These are phyloP conservation scores for Actinia tenebrosa DNA, from an alignment of 64 coral and sea anemone species.

Conservation along the genomic window DNA sequence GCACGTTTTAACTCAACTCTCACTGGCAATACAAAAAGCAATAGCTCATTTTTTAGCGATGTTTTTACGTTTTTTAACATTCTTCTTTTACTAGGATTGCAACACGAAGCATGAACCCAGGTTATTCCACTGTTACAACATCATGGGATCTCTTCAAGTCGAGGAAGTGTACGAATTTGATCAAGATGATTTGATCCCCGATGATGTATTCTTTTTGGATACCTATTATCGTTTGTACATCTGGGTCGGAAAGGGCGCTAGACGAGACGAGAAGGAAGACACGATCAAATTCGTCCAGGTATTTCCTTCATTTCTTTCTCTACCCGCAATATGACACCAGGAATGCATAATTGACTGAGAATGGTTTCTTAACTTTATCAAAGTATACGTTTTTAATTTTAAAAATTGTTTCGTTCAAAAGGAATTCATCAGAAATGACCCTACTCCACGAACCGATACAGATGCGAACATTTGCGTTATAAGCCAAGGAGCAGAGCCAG, in stretches of 20 bases:
- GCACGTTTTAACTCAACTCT: no score
- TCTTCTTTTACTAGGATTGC: not conserved
- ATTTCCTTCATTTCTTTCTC: not conserved
- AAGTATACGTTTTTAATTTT: no score
- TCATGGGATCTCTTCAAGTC: not conserved
- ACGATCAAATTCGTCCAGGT: not conserved
- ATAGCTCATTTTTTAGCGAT: no score
- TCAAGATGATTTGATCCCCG: conserved; percentile 9
- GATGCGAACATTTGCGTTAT: not conserved
- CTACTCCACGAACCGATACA: not conserved
- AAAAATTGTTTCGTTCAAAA: not conserved
- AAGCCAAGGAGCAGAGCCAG: not conserved
- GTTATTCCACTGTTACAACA: conserved; percentile 6
- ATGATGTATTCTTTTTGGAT: conserved; percentile 8
- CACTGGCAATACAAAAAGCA: no score
- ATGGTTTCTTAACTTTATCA: no score
- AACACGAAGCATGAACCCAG: not conserved
- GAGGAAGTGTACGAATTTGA: conserved; percentile 16
- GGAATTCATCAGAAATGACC: not conserved
- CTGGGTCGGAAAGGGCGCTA: conserved; percentile 7
- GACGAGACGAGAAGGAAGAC: not conserved
- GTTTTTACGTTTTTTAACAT: not conserved
- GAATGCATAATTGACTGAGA: no score
- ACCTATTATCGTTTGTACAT: conserved; percentile 6
- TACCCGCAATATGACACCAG: no score